These are phyloP conservation scores for Poeciliopsis gracilis DNA, from an alignment of 2,797 vertebrate species.

Conservation along the genomic window DNA sequence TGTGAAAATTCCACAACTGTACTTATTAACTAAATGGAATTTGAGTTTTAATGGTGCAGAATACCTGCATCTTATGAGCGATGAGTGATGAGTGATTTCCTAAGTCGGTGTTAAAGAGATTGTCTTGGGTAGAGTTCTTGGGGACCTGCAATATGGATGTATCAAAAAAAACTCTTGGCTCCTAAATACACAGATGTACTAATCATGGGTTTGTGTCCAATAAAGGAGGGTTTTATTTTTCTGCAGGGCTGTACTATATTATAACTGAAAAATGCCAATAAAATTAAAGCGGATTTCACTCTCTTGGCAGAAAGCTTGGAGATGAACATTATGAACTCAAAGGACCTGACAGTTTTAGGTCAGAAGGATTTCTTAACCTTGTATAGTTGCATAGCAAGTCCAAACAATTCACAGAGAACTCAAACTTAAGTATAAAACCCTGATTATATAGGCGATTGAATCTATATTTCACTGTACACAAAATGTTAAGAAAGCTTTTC, in stretches of 20 bases:
- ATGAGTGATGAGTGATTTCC: background rate
- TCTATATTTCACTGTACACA: background rate
- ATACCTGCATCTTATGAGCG: background rate
- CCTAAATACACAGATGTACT: conserved; percentile 39
- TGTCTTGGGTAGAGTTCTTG: conserved; percentile 45
- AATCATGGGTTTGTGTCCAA: conserved; percentile 7
- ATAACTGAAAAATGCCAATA: background rate
- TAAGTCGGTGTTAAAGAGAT: conserved; percentile 1
- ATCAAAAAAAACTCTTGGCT: conserved; percentile 10
- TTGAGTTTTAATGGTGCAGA: background rate
- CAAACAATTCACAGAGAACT: background rate
- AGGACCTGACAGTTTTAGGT: conserved; percentile 8
- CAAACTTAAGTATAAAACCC: background rate
- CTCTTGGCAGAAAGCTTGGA: background rate
- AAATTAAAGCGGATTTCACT: conserved; percentile 12
- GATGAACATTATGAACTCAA: background rate
- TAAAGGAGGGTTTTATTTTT: background rate
- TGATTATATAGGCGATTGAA: background rate
- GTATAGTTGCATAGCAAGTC: conserved; percentile 3
- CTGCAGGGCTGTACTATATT: conserved; percentile 4
- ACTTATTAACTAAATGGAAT: background rate
- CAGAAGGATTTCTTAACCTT: background rate
- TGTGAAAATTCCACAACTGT: background rate
- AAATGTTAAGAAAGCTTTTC: background rate
- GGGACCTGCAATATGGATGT: conserved; percentile 34